Percentiles rank a stretch among this genome's conserved stretches.
Conservation (phyloP, 2,113 vertebrate species). For the Anolis sagrei region DNA sequence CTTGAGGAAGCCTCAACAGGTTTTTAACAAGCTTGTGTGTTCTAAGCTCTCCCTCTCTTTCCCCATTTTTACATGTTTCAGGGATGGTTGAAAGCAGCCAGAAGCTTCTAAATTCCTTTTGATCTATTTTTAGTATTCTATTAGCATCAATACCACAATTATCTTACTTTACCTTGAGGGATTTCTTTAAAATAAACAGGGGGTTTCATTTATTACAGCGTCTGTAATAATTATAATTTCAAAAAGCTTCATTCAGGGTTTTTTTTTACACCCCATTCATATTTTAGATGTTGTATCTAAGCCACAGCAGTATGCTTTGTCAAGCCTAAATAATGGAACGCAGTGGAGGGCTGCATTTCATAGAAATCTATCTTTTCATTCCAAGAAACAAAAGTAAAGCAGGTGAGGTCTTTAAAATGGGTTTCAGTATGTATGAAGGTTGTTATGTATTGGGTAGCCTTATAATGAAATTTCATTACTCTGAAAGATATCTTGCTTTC, state of each 20-base stretch:
- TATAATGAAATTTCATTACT: slow-evolving; percentile 27
- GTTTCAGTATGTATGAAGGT: background rate
- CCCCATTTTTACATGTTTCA: background rate
- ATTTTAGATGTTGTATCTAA: background rate
- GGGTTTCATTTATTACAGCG: background rate
- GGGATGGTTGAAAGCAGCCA: background rate
- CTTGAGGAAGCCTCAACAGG: background rate
- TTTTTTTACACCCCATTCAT: background rate
- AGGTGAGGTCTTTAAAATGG: background rate
- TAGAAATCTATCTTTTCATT: slow-evolving; percentile 8
- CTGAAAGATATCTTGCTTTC: slow-evolving; percentile 7
- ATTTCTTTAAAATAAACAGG: background rate
- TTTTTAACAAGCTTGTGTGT: background rate
- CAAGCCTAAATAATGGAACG: slow-evolving; percentile 9
- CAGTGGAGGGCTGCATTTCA: slow-evolving; percentile 10
- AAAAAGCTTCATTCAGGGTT: background rate
- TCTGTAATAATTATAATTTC: background rate
- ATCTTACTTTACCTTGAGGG: background rate
- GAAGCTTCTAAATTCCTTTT: background rate
- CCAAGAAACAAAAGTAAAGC: background rate
- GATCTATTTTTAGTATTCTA: background rate
- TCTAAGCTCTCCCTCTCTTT: background rate
- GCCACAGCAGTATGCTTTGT: slow-evolving; percentile 6
- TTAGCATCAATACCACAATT: background rate
- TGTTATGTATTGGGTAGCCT: slow-evolving; percentile 3